Conservation (phyloP, 2,888 invertebrate species). For the Lypha dubia region DNA sequence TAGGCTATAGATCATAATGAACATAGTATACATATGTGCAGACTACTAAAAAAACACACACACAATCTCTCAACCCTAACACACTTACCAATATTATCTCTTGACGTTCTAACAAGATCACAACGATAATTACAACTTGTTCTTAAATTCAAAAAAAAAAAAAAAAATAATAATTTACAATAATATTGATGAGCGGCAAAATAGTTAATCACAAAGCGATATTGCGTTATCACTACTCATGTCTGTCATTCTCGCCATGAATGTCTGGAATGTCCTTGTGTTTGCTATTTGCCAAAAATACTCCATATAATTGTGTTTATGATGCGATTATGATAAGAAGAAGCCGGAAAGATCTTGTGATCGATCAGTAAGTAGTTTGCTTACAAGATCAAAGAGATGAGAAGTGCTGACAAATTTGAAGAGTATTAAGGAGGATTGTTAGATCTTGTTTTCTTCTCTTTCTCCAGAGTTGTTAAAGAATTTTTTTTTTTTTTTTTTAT, state of each 20-base stretch:
- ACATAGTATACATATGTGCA: not conserved
- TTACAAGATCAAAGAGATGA: conserved; percentile 44
- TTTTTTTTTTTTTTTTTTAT: conserved; percentile 19
- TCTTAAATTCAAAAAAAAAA: conserved; percentile 14
- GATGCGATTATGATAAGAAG: conserved; percentile 78
- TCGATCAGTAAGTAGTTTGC: conserved; percentile 20
- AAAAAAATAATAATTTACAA: no score
- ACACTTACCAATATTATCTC: conserved; percentile 34
- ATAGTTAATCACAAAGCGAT: conserved; percentile 72
- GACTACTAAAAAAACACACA: not conserved
- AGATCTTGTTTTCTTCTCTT: conserved; percentile 2
- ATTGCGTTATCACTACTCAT: conserved; percentile 54
- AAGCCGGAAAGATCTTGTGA: conserved; percentile 66
- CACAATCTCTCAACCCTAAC: not conserved
- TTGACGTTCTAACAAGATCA: conserved; percentile 58
- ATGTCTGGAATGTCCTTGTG: conserved; percentile 44
- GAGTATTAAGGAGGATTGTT: conserved; percentile 9
- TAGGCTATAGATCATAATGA: not conserved
- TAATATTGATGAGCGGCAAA: conserved; percentile 74
- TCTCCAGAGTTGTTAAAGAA: conserved; percentile 32
- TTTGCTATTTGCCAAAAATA: conserved; percentile 37
- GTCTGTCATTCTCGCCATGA: conserved; percentile 39
- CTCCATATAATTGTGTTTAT: conserved; percentile 63
- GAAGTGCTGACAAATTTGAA: conserved; percentile 80
- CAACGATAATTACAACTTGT: conserved; percentile 49